Percentiles rank a stretch among this genome's conserved stretches.
Conservation (phyloP, 2,113 vertebrate species). For the Rhizomys pruinosus region DNA sequence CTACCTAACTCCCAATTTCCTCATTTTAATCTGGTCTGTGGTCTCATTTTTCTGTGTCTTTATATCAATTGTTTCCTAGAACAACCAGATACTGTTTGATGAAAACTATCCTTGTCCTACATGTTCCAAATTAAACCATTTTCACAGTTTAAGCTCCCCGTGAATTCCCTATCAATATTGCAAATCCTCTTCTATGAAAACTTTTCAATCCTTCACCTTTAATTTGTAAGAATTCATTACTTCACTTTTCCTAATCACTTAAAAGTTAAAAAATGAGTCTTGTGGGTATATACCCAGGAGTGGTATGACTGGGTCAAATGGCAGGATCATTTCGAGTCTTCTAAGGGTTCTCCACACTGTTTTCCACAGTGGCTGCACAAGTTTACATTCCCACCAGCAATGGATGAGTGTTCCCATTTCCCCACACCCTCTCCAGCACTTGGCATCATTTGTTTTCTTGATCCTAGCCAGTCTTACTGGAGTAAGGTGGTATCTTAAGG, state of each 20-base stretch:
- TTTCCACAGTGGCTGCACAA: too few relatives aligned
- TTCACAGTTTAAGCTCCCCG: neutral
- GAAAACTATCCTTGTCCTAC: neutral
- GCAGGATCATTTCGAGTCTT: too few relatives aligned
- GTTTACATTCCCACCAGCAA: too few relatives aligned
- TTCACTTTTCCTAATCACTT: neutral
- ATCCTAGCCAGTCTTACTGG: too few relatives aligned
- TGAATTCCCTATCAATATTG: neutral
- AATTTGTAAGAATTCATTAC: slow-evolving; percentile 25
- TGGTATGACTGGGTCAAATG: too few relatives aligned
- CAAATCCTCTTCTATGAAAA: neutral
- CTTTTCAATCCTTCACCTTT: neutral
- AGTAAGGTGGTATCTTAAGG: too few relatives aligned
- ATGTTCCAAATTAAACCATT: neutral
- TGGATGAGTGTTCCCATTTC: too few relatives aligned
- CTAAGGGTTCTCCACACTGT: too few relatives aligned
- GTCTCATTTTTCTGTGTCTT: neutral
- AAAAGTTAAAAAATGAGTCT: neutral
- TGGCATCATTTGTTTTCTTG: too few relatives aligned
- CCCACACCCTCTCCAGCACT: too few relatives aligned
- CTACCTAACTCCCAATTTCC: too few relatives aligned
- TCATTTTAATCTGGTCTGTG: neutral
- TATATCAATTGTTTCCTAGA: neutral
- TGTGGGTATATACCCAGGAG: too few relatives aligned
- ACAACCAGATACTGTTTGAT: neutral